Base-by-base conservation (phyloP, 2,797 vertebrate species). In the Catostomus latipinnis region DNA sequence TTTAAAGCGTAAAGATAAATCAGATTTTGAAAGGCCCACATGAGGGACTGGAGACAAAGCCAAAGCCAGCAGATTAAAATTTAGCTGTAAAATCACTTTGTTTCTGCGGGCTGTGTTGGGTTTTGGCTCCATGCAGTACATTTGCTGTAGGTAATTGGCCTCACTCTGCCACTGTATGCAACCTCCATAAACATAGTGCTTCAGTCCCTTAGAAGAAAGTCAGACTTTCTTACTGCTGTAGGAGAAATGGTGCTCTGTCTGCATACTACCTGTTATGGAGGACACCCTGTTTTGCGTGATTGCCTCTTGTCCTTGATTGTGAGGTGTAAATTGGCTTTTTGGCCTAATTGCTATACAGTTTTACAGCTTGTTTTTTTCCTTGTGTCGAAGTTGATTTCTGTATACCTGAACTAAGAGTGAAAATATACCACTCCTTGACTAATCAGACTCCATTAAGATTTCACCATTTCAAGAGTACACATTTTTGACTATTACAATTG, bases 61-160 rank as follows among this genome's bases (percentile, higher is more conserved):
- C 88, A 88, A 90, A 92, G 85, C 90, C 78, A 9, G 82, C 81
- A 89, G 90, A 91, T 90, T 92, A 90, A 86, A 90, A 87, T 81
- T 82, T 90, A 86, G 87, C 87, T 75, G 76, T 88, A 85, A 93
- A 93, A 93, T 93, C 90, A 89, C 82, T 82, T 93, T 92, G 91
- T 93, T 91, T 93, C 90, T 88, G 85, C 85, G 88, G 86, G 85
- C 83, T 86, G 81, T 73, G 81, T 62, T 80, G 88, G 79, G 81
- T 88, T 80, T 79, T 78, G 72, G 58, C 67, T 71, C 16, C 76
- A 86, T 82, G 85, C 88, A 83, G 86, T 88, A 74, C 81, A 89
- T 89, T 90, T 88, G 84, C 88, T 88, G 88, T 82, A 86, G 90
- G 89, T 92, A 91, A 92, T 91, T 92, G 88, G 85, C 81, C 86